Evolutionary conservation across 2,888 invertebrate genomes (phyloP).

Genomic region (Tinea trinotella): DNA sequence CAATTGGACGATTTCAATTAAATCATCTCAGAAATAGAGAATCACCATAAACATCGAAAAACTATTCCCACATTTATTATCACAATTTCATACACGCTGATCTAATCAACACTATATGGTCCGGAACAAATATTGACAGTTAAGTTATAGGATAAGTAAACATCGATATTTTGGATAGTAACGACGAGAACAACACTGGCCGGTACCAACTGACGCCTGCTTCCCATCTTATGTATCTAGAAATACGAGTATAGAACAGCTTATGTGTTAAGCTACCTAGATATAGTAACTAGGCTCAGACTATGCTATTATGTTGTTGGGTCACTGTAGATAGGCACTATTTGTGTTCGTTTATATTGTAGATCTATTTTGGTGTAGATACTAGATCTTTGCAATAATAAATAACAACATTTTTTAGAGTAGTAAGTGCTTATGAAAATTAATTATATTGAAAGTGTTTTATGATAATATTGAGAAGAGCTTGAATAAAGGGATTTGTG

Average conservation of each 20-base stretch:
- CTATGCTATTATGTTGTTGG: no score
- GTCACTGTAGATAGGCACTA: no score
- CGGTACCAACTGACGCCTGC: conserved; percentile 14
- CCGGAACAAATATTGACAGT: not conserved
- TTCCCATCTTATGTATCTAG: conserved; percentile 16
- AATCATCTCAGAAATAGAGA: not conserved
- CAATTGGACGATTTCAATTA: no score
- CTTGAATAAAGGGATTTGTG: no score
- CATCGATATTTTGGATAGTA: not conserved
- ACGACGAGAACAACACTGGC: not conserved
- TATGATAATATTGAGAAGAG: no score
- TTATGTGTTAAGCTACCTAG: not conserved
- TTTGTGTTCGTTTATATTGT: no score
- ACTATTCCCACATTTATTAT: not conserved
- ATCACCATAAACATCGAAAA: not conserved
- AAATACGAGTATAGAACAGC: not conserved
- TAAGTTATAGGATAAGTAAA: not conserved
- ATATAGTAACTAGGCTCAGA: not conserved
- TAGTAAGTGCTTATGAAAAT: no score
- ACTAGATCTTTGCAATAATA: no score
- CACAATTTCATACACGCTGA: not conserved
- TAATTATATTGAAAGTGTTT: no score
- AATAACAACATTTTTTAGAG: no score
- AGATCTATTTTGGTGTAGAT: no score
- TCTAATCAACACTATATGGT: not conserved